A percentile compares a stretch with the other conserved stretches of the same genome.
Conservation (phyloP, 2,888 invertebrate species). For the Mamestra brassicae region DNA sequence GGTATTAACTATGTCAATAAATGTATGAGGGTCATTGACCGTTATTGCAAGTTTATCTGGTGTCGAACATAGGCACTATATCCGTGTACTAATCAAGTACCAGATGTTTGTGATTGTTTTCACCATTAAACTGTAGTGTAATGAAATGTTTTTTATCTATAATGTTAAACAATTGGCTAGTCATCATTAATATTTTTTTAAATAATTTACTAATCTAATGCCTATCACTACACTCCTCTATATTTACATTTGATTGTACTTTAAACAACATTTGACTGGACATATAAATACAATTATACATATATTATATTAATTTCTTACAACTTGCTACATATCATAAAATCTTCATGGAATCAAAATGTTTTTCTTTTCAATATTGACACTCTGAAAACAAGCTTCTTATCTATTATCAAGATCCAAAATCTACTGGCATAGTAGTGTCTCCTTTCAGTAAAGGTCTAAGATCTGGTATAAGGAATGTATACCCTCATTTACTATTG, state of each 20-base stretch:
- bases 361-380: not conserved
- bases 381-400: not conserved
- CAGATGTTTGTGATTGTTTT: not conserved
- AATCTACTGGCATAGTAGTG: too few species aligned
- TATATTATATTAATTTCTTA: not conserved
- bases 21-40: too few species aligned
- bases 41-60: too few species aligned
- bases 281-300: not conserved
- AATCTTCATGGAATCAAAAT: not conserved
- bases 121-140: not conserved
- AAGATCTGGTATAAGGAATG: too few species aligned
- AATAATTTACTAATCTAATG: not conserved
- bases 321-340: not conserved
- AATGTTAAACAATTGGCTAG: not conserved
- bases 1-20: too few species aligned
- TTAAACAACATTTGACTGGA: not conserved
- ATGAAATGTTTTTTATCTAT: slow-evolving; percentile 1
- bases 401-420: not conserved
- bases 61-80: not conserved
- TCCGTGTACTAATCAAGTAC: not conserved
- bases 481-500: too few species aligned
- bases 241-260: not conserved
- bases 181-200: not conserved
- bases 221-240: not conserved
- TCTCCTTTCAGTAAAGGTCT: too few species aligned